These are phyloP conservation scores for Dufourea novaeangliae DNA, from an alignment of 1,140 invertebrate species.

Conservation along the genomic window DNA sequence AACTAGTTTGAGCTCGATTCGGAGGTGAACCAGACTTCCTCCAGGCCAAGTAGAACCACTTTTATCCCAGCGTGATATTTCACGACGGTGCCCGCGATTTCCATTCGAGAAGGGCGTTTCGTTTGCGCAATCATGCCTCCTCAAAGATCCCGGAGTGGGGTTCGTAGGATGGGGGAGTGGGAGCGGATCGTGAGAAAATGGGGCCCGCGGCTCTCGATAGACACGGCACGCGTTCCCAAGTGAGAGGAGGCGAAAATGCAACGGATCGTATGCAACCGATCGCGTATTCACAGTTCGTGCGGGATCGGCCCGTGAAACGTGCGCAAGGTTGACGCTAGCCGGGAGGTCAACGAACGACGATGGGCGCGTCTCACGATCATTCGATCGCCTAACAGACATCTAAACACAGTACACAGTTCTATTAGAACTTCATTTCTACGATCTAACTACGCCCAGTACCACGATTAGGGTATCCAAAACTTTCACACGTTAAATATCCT, in stretches of 20 bases:
- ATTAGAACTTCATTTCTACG: too few species aligned
- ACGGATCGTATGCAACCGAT: slow-evolving; percentile 24
- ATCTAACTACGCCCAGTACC: too few species aligned
- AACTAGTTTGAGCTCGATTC: too few species aligned
- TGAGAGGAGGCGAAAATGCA: slow-evolving; percentile 41
- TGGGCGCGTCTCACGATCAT: slow-evolving; percentile 4
- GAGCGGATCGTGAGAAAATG: slow-evolving; percentile 60
- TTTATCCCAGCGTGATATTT: background rate
- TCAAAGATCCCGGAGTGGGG: slow-evolving; percentile 10
- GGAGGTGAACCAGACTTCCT: too few species aligned
- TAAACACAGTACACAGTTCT: too few species aligned
- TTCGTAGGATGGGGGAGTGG: background rate
- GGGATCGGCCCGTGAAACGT: slow-evolving; percentile 19
- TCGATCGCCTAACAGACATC: too few species aligned
- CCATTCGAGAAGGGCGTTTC: slow-evolving; percentile 5
- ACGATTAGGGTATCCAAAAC: too few species aligned
- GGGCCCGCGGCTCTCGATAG: slow-evolving; percentile 24
- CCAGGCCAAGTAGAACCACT: too few species aligned
- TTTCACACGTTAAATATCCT: too few species aligned
- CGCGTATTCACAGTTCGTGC: slow-evolving; percentile 19
- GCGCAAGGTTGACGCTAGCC: slow-evolving; percentile 3
- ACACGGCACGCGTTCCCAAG: slow-evolving; percentile 22
- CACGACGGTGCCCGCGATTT: slow-evolving; percentile 7
- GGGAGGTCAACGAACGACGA: slow-evolving; percentile 12
- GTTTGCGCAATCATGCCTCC: slow-evolving; percentile 42